Evolutionary conservation across 2,888 invertebrate genomes (phyloP).

Genomic region (Tyria jacobaeae): DNA sequence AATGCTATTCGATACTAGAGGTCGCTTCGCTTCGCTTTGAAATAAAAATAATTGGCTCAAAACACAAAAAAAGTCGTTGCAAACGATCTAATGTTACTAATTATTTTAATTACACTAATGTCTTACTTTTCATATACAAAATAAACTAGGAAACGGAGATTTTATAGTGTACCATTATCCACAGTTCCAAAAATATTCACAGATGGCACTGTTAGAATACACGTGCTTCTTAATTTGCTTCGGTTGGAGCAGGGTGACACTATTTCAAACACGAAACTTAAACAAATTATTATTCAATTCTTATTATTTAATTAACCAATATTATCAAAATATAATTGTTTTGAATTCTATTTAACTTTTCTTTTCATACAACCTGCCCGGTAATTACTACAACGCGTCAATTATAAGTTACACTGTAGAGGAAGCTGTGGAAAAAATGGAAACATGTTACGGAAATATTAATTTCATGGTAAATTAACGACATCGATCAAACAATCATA

Average conservation of each 20-base stretch:
- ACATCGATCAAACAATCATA: constrained; percentile 37
- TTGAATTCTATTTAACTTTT: not conserved
- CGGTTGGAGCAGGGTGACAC: not conserved
- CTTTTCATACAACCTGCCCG: constrained; percentile 1
- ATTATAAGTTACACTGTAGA: constrained; percentile 39
- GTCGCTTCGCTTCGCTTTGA: constrained; percentile 24
- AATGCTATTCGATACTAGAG: constrained; percentile 44
- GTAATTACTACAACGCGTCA: constrained; percentile 32
- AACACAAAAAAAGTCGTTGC: not conserved
- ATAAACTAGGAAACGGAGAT: not conserved
- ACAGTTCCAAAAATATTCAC: not conserved
- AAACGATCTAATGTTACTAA: not conserved
- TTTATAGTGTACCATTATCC: not conserved
- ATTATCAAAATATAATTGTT: not conserved
- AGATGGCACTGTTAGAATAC: constrained; percentile 4
- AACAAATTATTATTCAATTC: not conserved
- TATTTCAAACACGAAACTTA: not conserved
- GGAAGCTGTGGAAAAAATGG: constrained; percentile 26
- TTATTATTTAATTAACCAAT: not conserved
- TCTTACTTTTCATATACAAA: not conserved
- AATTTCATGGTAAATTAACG: constrained; percentile 72
- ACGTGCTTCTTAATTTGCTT: not conserved
- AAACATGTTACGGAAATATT: constrained; percentile 42
- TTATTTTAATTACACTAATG: not conserved
- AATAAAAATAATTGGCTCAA: not conserved